Percentiles rank a stretch among this genome's conserved stretches.
Evolutionary conservation across 2,888 invertebrate species (phyloP).

Genomic region (Ametastegia equiseti): DNA sequence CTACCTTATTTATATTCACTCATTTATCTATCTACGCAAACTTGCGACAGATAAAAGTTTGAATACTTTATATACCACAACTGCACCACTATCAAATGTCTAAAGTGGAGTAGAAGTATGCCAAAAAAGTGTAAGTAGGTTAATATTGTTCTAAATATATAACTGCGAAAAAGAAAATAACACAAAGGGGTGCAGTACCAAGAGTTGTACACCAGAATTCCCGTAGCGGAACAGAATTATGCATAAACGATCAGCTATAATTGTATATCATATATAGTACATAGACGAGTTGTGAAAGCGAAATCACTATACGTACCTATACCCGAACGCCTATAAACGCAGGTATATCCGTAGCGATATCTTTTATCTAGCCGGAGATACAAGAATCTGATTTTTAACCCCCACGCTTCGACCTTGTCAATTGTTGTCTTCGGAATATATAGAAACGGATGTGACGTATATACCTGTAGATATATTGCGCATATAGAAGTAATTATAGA

Average conservation of each 20-base stretch:
- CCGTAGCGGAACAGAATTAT: not conserved
- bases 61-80: not conserved
- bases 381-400: not conserved
- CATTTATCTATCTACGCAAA: not conserved
- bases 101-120: not conserved
- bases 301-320: not conserved
- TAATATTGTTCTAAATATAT: not conserved
- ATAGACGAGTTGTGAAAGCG: not conserved
- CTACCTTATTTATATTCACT: conserved; percentile 1
- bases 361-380: not conserved
- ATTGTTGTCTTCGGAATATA: not conserved
- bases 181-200: not conserved
- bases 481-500: not conserved
- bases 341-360: not conserved
- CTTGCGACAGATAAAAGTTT: not conserved
- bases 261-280: too few species aligned
- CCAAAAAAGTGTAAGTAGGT: not conserved
- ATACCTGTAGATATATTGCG: not conserved
- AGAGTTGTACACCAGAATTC: too few species aligned
- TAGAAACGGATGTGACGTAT: not conserved
- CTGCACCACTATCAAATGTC: not conserved
- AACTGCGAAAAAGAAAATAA: not conserved
- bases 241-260: not conserved
- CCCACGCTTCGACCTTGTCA: not conserved
- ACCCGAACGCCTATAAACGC: too few species aligned